These are phyloP conservation scores for Orius insidiosus DNA, from an alignment of 1,140 invertebrate genomes.

Conservation along the genomic window DNA sequence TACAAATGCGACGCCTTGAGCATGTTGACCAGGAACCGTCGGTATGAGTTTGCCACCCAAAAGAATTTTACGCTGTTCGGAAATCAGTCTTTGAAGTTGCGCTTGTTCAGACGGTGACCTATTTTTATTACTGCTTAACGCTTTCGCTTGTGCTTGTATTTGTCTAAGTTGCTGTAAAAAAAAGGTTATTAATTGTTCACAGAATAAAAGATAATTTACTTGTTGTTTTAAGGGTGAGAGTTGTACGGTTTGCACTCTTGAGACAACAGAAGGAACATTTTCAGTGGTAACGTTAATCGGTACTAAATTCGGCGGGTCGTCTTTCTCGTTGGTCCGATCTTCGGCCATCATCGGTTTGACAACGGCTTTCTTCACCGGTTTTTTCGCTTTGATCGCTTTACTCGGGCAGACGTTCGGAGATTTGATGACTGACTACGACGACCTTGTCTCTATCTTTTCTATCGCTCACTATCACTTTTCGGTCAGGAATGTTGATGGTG, in stretches of 20 bases:
- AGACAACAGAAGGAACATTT: conserved; percentile 20
- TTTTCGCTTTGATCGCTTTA: conserved; percentile 18
- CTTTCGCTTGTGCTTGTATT: conserved; percentile 40
- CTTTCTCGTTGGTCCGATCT: conserved; percentile 13
- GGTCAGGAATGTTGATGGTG: conserved; percentile 1
- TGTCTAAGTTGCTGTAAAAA: conserved; percentile 31
- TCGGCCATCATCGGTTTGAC: conserved; percentile 23
- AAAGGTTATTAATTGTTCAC: too few relatives aligned
- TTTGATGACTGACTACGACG: conserved; percentile 20
- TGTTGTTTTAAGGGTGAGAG: conserved; percentile 40
- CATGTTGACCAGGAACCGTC: conserved; percentile 28
- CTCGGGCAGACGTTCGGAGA: conserved; percentile 10
- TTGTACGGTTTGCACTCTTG: conserved; percentile 37
- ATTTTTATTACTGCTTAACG: conserved; percentile 30
- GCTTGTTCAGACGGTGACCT: conserved; percentile 27
- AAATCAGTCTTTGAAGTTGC: conserved; percentile 34
- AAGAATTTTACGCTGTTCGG: conserved; percentile 41
- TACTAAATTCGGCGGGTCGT: conserved; percentile 14
- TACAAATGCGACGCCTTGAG: conserved; percentile 23
- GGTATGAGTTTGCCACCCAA: conserved; percentile 40
- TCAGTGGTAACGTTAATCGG: conserved; percentile 11
- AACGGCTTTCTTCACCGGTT: conserved; percentile 22
- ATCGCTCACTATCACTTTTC: conserved; percentile 1
- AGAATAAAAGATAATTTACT: conserved; percentile 18
- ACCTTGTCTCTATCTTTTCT: conserved; percentile 8